These are phyloP conservation scores for Anableps anableps DNA, from an alignment of 2,797 vertebrate genomes.

Conservation along the genomic window DNA sequence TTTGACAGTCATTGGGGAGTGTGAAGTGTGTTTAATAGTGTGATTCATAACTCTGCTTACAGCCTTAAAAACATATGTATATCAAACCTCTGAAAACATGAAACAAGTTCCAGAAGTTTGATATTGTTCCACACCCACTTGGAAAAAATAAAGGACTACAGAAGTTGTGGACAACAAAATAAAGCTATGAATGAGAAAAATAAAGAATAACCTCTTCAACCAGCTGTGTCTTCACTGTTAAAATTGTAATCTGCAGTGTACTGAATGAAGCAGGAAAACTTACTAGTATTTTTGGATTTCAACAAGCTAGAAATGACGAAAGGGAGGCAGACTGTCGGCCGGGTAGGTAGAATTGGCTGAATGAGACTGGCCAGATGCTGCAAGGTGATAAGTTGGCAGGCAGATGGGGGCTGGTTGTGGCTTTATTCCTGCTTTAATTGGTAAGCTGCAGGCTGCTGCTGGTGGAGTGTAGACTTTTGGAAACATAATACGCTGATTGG, in stretches of 20 bases:
- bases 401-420: conserved; percentile 97
- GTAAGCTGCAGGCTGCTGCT: conserved; percentile 99
- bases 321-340: conserved; percentile 99
- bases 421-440: conserved; percentile 99
- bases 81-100: conserved; percentile 58
- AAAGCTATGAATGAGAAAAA: conserved; percentile 83
- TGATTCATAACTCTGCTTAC: conserved; percentile 51
- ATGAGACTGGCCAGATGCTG: conserved; percentile 99
- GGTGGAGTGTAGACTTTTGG: conserved; percentile 99
- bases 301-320: conserved; percentile 99
- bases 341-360: conserved; percentile 99
- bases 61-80: conserved; percentile 56
- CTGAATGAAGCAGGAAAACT: conserved; percentile 99
- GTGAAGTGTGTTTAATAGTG: conserved; percentile 43
- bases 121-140: conserved; percentile 71
- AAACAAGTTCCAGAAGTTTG: conserved; percentile 53
- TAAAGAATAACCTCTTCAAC: conserved; percentile 87
- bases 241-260: conserved; percentile 99
- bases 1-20: conserved; percentile 40
- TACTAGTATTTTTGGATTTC: conserved; percentile 99
- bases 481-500: conserved; percentile 99
- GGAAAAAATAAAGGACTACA: conserved; percentile 82
- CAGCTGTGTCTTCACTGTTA: conserved; percentile 98
- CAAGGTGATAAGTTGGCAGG: conserved; percentile 99
- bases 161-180: conserved; percentile 75